Conservation (phyloP, 2,888 invertebrate species). For the Parnassius apollo region DNA sequence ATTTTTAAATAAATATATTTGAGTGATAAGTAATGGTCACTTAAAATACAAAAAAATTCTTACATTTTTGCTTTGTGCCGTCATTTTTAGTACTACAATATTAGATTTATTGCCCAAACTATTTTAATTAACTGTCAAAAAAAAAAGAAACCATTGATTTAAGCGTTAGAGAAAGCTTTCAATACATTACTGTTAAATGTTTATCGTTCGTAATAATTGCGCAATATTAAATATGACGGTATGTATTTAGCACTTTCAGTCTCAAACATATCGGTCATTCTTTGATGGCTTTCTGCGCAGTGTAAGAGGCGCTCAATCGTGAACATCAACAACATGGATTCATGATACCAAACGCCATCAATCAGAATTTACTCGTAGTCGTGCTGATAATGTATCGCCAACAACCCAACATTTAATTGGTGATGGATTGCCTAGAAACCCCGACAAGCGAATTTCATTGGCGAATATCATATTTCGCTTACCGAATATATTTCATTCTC, state of each 20-base stretch:
- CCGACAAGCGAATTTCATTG: conserved; percentile 59
- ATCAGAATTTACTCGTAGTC: conserved; percentile 67
- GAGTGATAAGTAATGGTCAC: too few species aligned
- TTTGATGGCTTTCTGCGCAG: conserved; percentile 55
- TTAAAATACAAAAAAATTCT: too few species aligned
- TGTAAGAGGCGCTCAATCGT: conserved; percentile 51
- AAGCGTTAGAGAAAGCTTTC: too few species aligned
- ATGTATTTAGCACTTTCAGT: not conserved
- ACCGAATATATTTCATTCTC: conserved; percentile 56
- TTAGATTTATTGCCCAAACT: too few species aligned
- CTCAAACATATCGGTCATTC: conserved; percentile 55
- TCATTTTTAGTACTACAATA: too few species aligned
- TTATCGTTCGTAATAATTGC: too few species aligned
- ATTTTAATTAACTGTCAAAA: too few species aligned
- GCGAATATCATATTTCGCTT: conserved; percentile 52
- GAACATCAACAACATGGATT: conserved; percentile 51
- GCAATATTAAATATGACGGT: too few species aligned
- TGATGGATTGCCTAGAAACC: conserved; percentile 65
- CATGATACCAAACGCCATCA: conserved; percentile 63
- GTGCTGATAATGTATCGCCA: conserved; percentile 71
- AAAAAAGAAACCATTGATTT: too few species aligned
- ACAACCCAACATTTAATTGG: conserved; percentile 75
- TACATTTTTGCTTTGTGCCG: too few species aligned
- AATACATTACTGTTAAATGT: too few species aligned
- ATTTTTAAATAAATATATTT: too few species aligned